Evolutionary conservation across 2,888 invertebrate genomes (phyloP), one percentile per base, ranked within the genome.

Genomic region (Latrodectus hesperus): DNA sequence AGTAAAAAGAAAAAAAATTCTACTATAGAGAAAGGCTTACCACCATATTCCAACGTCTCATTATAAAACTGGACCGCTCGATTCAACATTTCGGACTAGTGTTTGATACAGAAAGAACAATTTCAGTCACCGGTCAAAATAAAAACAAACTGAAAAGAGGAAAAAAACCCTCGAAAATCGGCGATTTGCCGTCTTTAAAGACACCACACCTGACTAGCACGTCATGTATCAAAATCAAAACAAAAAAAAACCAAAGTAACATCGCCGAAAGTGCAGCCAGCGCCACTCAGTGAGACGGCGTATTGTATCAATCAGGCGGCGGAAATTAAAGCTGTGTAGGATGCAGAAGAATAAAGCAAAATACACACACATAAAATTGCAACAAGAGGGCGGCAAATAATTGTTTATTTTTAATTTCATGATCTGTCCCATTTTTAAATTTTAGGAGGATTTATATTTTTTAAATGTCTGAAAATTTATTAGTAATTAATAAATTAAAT

Each of bases 41-140:
- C 87, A 82, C 82, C 87, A 87, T 82, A 82, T 74, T 87, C 87
- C 22, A 87, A 87, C 51, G 87, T 87, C 16, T 82, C 78, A 74
- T 87, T 87, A 73, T 87, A 87, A 67, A 87, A 17, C 65, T 82
- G 82, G 60, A 82, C 82, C n/a, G 81, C 74, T 68, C 72, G 55
- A 17, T 82, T 51, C 87, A 82, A 87, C 86, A 86, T 86, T 81
- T 86, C 79, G 71, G 60, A 17, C 80, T 49, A 71, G 26, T 51
- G 67, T 8, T 26, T 10, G 22, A 72, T 17, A 64, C n/a, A 53
- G 51, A 76, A 76, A 71, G 71, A 81, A 72, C 38, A 17, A 60
- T 55, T 10, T 60, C 16, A 26, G 71, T 38, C 71, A 76, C 86
- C 81, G 81, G 77, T 79, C 80, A 72, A 65, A 65, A 64, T 65